These are phyloP conservation scores for Helarctos malayanus DNA, from an alignment of 2,797 vertebrate species.

Conservation along the genomic window DNA sequence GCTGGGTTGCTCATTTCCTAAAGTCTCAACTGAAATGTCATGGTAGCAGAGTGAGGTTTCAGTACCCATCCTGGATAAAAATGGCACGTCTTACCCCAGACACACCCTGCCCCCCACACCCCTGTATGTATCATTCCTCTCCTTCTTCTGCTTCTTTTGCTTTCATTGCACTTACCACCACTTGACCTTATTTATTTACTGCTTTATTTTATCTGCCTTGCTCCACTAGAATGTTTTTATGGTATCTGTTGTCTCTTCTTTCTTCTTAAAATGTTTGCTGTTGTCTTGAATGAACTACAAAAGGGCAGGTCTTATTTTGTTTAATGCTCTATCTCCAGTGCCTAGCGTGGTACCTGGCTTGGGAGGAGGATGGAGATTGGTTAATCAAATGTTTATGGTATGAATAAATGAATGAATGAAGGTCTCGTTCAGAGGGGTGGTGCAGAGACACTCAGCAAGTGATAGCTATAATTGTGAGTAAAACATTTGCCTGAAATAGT, in stretches of 20 bases:
- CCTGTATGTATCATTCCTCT: not conserved
- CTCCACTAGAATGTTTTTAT: not conserved
- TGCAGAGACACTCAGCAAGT: not conserved
- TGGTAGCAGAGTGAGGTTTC: not conserved
- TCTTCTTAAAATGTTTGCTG: not conserved
- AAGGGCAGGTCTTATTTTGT: not conserved
- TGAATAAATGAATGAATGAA: not conserved
- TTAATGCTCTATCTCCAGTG: not conserved
- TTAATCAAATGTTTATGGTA: not conserved
- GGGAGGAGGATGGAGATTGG: not conserved
- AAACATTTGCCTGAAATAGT: conserved; percentile 22
- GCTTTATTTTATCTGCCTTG: not conserved
- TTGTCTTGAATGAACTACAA: not conserved
- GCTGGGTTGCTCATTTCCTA: not conserved
- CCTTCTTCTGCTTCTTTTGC: not conserved
- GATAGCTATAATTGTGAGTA: not conserved
- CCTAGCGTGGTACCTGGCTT: not conserved
- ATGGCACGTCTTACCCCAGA: not conserved
- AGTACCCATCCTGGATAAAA: not conserved
- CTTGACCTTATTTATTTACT: not conserved
- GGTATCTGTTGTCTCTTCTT: not conserved
- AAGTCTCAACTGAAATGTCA: not conserved
- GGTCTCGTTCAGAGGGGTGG: not conserved
- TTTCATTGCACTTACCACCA: not conserved
- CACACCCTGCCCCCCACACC: fast-evolving